Conservation (phyloP, 1,140 invertebrate genomes). For the Drosophila grimshawi region DNA sequence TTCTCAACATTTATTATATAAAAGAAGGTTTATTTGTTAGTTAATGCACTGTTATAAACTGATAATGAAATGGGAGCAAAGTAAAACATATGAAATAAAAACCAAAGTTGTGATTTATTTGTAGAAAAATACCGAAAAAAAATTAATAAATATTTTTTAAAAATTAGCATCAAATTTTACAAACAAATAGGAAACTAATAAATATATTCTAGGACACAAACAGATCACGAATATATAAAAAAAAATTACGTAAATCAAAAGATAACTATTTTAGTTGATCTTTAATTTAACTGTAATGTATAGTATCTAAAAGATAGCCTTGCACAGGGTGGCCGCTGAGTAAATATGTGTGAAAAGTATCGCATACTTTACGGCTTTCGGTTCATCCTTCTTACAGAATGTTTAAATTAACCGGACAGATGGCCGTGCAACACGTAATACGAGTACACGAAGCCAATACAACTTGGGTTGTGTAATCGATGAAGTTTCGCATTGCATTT, state of each 20-base stretch:
- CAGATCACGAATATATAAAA: background rate
- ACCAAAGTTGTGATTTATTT: slow-evolving; percentile 11
- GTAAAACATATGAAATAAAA: slow-evolving; percentile 10
- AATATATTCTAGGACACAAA: slow-evolving; percentile 28
- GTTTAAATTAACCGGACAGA: slow-evolving; percentile 30
- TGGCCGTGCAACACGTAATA: slow-evolving; percentile 20
- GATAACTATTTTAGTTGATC: background rate
- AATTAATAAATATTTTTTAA: slow-evolving; percentile 49
- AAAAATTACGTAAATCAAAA: background rate
- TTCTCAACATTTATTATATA: slow-evolving; percentile 21
- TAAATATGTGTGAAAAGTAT: slow-evolving; percentile 19
- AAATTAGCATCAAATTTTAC: slow-evolving; percentile 31
- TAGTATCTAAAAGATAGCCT: slow-evolving; percentile 34
- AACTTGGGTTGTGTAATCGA: slow-evolving; percentile 40
- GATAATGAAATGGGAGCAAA: background rate
- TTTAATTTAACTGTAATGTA: slow-evolving; percentile 8
- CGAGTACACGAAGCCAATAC: slow-evolving; percentile 39
- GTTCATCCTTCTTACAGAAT: slow-evolving; percentile 10
- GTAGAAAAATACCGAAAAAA: slow-evolving; percentile 21
- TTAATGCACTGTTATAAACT: slow-evolving; percentile 3
- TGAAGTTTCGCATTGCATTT: slow-evolving; percentile 33
- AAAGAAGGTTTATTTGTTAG: slow-evolving; percentile 34
- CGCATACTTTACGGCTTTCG: slow-evolving; percentile 23
- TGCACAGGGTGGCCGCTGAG: slow-evolving; percentile 16
- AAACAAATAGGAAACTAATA: slow-evolving; percentile 54